phyloP scores from a whole-genome alignment of 2,888 invertebrate genomes.

The Temnothorax ravouxi region DNA sequence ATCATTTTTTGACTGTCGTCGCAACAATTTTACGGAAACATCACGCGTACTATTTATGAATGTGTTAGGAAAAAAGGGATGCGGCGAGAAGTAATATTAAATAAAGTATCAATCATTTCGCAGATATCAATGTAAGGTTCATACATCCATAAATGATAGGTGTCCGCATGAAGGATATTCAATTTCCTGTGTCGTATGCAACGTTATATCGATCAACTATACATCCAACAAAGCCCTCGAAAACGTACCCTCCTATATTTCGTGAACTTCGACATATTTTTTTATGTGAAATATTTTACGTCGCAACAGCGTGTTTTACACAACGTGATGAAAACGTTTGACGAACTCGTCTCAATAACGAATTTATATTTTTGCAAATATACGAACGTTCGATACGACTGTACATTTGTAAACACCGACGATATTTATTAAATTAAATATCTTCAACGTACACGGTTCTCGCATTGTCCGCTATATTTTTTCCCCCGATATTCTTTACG shows the following conservation, averaged over 20 bases:
- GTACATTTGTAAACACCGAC: neutral
- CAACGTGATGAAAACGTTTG: conserved; percentile 28
- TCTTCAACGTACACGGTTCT: neutral
- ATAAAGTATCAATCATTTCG: conserved; percentile 62
- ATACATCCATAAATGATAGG: conserved; percentile 70
- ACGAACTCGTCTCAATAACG: conserved; percentile 18
- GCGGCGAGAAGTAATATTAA: conserved; percentile 46
- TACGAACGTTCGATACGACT: neutral
- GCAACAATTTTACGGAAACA: neutral
- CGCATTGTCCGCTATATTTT: conserved; percentile 10
- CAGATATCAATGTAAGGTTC: conserved; percentile 66
- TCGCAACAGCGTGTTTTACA: conserved; percentile 17
- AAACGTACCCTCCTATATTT: conserved; percentile 41
- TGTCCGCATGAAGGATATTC: conserved; percentile 68
- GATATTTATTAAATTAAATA: too few species aligned
- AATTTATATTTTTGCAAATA: conserved; percentile 29
- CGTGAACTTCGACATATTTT: conserved; percentile 44
- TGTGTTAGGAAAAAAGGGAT: neutral
- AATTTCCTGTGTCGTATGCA: conserved; percentile 70
- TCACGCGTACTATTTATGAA: conserved; percentile 30
- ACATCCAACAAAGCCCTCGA: conserved; percentile 50
- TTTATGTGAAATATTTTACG: conserved; percentile 17
- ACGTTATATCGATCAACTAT: conserved; percentile 67
- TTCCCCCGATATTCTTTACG: conserved; percentile 55
- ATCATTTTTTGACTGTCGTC: neutral